Evolutionary conservation across 30 jellyfish, hydroid and myxozoan species (phyloP), one percentile per base, ranked within the genome.

Genomic region (Nemopilema nomurai): DNA sequence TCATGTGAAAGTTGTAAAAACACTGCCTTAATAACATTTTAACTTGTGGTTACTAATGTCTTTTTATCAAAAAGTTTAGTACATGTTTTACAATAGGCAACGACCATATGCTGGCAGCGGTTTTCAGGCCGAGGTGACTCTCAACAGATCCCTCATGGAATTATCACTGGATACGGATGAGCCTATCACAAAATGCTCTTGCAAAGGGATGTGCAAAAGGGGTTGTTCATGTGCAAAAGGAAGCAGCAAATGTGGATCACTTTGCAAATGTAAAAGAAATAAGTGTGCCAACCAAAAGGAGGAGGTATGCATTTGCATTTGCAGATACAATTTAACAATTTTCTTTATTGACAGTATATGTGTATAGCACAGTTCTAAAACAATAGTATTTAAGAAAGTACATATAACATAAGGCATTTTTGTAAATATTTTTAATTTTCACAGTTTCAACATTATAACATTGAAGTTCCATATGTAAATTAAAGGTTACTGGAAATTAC

Each of bases 191-290:
- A 63, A 68, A 28, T 68, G 79, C 52, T 1, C 49, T 21, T 68
- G 79, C 52, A 68, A 24, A 68, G 79, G 79, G 30, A 68, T 22
- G 52, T 28, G 79, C 30, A 68, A 68, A 68, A 24, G 79, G 52
- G 79, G 79, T 28, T 68, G 79, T 28, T 51, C 79, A 21, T 68
- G 79, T 63, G 26, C 72, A 24, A 63, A 63, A 63, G 72, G 29
- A 63, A 63, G 72, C 72, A 63, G 26, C 72, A 63, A 63, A 24
- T 63, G 72, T 63, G 72, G 72, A n/a, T 63, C 72, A 63, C 26
- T 19, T 24, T 63, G 72, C 72, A 63, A 63, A 63, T 63, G 72
- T 63, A 63, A 24, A 24, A 63, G 29, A 63, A 63, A 63, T 24
- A 63, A 63, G 72, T 63, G 72, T 63, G 72, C 72, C 72, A 63